These are phyloP conservation scores for Alcedo atthis DNA, from an alignment of 2,797 vertebrate genomes.

Conservation along the genomic window DNA sequence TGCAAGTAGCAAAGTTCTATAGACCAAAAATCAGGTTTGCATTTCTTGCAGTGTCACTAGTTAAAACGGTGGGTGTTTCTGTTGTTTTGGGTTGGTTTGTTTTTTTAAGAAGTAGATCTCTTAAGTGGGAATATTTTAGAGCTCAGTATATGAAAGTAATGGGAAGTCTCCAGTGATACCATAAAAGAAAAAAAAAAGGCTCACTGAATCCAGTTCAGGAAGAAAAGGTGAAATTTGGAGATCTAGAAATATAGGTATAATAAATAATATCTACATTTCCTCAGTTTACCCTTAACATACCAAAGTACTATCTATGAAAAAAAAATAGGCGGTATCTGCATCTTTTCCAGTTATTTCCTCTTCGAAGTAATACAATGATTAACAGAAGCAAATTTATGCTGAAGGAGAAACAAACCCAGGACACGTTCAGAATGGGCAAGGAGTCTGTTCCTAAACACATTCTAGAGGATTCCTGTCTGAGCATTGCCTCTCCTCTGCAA, in stretches of 20 bases:
- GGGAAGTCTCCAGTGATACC: background rate
- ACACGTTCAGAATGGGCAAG: background rate
- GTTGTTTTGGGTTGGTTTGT: background rate
- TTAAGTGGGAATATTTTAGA: background rate
- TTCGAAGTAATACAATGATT: background rate
- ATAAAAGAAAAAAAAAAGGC: background rate
- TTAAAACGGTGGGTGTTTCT: background rate
- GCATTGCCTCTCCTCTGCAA: background rate
- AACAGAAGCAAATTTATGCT: background rate
- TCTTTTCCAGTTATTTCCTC: background rate
- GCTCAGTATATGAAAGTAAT: background rate
- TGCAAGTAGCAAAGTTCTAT: background rate
- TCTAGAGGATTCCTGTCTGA: background rate
- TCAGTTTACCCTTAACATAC: background rate
- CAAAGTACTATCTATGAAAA: background rate
- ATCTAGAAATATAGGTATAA: background rate
- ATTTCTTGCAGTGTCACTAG: background rate
- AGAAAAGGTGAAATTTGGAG: background rate
- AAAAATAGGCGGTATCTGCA: background rate
- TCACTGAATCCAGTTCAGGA: background rate
- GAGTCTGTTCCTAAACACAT: background rate
- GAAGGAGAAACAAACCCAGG: background rate
- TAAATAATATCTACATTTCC: background rate
- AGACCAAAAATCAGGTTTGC: background rate
- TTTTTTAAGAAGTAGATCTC: accelerated